Conservation (phyloP, 2,888 invertebrate genomes). For the Pollenia griseotomentosa region DNA sequence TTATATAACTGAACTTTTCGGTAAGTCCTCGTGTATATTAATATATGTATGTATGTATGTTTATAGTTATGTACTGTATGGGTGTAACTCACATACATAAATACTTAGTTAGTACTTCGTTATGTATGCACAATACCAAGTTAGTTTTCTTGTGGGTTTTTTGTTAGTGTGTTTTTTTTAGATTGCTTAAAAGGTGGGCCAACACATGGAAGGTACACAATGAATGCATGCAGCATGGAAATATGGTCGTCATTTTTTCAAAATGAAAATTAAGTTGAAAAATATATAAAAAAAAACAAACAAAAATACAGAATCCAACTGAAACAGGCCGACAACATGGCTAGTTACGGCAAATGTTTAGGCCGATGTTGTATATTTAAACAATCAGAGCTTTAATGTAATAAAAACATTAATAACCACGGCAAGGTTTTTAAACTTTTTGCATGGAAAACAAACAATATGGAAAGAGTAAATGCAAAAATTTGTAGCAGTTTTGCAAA, state of each 20-base stretch:
- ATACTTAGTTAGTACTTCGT: conserved; percentile 43
- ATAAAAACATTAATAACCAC: background rate
- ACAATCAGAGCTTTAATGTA: conserved; percentile 29
- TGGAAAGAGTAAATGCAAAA: no score
- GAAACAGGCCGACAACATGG: conserved; percentile 67
- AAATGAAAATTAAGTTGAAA: conserved; percentile 54
- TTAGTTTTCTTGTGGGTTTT: conserved; percentile 47
- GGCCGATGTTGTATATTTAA: conserved; percentile 54
- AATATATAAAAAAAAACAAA: background rate
- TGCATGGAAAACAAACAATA: no score
- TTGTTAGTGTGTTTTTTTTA: conserved; percentile 26
- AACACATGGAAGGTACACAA: conserved; percentile 65
- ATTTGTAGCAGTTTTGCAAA: no score
- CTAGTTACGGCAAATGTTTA: conserved; percentile 69
- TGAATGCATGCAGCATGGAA: conserved; percentile 62
- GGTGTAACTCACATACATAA: conserved; percentile 5
- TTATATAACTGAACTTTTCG: background rate
- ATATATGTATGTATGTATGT: conserved; percentile 68
- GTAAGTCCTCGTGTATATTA: conserved; percentile 76
- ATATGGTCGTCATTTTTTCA: conserved; percentile 62
- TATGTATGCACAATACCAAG: conserved; percentile 57
- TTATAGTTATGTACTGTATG: background rate
- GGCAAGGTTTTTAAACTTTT: no score
- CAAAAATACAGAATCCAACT: conserved; percentile 60
- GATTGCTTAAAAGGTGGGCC: conserved; percentile 69